phyloP scores from a whole-genome alignment of 2,113 vertebrate genomes.

The Microtus pennsylvanicus region DNA sequence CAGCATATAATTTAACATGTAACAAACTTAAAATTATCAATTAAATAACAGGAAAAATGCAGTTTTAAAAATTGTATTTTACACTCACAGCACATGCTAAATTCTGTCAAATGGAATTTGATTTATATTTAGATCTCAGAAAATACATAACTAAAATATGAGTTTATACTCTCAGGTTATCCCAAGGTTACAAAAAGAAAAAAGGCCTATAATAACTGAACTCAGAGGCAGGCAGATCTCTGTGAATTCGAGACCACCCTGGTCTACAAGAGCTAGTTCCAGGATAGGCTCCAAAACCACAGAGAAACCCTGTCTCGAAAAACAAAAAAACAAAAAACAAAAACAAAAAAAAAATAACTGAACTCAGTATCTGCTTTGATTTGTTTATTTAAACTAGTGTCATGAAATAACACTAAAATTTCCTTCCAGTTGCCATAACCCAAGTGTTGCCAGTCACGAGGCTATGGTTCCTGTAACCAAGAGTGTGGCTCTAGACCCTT shows the following conservation, averaged over 20 bases:
- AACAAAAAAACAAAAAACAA: no score
- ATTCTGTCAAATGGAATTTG: not conserved
- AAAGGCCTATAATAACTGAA: not conserved
- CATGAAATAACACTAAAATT: slow-evolving; percentile 9
- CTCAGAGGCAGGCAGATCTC: no score
- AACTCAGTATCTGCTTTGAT: not conserved
- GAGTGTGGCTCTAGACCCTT: not conserved
- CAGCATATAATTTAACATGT: not conserved
- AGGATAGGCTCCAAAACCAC: no score
- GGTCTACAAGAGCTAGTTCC: no score
- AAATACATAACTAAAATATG: slow-evolving; percentile 17
- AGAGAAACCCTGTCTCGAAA: no score
- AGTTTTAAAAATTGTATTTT: slow-evolving; percentile 37
- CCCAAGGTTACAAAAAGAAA: not conserved
- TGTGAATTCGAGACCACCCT: no score
- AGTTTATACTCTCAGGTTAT: not conserved
- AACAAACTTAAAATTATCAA: not conserved
- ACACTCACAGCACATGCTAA: not conserved
- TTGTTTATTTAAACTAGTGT: not conserved
- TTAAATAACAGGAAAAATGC: not conserved
- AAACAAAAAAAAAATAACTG: not conserved
- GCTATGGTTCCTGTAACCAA: not conserved
- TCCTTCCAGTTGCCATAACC: not conserved
- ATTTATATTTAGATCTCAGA: slow-evolving; percentile 43
- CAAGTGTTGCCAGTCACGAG: not conserved